Percentiles rank a stretch among this genome's conserved stretches.
These are phyloP conservation scores for Magallana angulata DNA, from an alignment of 1,140 invertebrate species.

Conservation along the genomic window DNA sequence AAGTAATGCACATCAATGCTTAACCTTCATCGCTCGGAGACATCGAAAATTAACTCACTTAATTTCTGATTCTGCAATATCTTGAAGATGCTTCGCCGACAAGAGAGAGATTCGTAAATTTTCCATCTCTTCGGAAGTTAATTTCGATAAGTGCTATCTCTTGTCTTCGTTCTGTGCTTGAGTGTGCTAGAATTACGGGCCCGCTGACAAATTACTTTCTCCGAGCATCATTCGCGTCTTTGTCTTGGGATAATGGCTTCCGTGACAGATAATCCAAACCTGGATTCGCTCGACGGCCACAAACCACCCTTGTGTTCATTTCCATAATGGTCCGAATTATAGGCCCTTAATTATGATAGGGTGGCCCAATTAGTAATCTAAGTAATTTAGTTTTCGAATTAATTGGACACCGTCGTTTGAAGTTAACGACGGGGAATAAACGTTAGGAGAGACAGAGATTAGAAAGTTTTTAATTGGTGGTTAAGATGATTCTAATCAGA, in stretches of 20 bases:
- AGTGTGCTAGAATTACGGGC: conserved; percentile 22
- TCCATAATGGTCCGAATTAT: conserved; percentile 37
- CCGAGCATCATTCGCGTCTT: conserved; percentile 1
- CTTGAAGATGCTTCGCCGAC: conserved; percentile 13
- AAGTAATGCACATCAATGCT: conserved; percentile 17
- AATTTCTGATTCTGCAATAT: conserved; percentile 15
- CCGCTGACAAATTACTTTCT: conserved; percentile 33
- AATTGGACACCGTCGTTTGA: conserved; percentile 21
- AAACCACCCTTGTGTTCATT: conserved; percentile 15
- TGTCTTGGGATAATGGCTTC: conserved; percentile 17
- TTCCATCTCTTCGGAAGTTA: conserved; percentile 20
- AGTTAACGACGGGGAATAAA: background rate
- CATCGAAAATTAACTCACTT: conserved; percentile 34
- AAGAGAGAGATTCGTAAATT: conserved; percentile 6
- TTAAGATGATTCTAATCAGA: conserved; percentile 13
- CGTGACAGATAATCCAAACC: conserved; percentile 30
- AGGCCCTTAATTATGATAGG: conserved; percentile 12
- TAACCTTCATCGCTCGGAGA: background rate
- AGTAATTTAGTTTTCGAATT: conserved; percentile 37
- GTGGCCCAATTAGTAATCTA: conserved; percentile 13
- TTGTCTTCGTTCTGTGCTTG: conserved; percentile 29
- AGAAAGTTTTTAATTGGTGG: conserved; percentile 15
- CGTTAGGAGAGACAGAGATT: background rate
- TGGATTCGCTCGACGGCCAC: background rate
- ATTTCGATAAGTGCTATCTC: conserved; percentile 37